These are phyloP conservation scores for Empis livida DNA, from an alignment of 2,888 invertebrate species.

Conservation along the genomic window DNA sequence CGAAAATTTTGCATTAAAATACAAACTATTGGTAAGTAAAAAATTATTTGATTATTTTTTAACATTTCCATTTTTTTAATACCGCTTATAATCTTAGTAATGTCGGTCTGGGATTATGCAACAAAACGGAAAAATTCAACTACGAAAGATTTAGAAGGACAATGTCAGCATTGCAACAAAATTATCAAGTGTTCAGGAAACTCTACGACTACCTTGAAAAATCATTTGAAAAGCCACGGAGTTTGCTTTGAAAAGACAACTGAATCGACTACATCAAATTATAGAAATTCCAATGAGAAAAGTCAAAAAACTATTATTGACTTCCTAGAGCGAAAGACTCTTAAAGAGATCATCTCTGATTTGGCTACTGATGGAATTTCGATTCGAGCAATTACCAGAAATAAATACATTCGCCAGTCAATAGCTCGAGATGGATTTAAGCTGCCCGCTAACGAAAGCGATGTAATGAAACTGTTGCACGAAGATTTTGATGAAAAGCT, in stretches of 20 bases:
- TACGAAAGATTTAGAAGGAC: background rate
- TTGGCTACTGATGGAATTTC: slow-evolving; percentile 1
- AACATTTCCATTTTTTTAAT: too few relatives aligned
- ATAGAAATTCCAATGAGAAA: background rate
- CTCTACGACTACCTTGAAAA: background rate
- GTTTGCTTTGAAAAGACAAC: background rate
- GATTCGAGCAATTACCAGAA: slow-evolving; percentile 2
- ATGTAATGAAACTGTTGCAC: background rate
- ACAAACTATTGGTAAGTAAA: too few relatives aligned
- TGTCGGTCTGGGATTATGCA: background rate
- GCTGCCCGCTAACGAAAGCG: background rate
- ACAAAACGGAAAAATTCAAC: background rate
- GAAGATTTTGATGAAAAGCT: background rate
- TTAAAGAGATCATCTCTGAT: background rate
- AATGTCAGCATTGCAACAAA: background rate
- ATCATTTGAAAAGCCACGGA: background rate
- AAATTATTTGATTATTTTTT: too few relatives aligned
- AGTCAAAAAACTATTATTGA: background rate
- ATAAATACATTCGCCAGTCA: slow-evolving; percentile 2
- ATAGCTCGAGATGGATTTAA: slow-evolving; percentile 1
- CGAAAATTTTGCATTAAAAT: too few relatives aligned
- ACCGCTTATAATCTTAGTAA: too few relatives aligned
- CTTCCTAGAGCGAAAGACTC: background rate
- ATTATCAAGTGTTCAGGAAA: background rate
- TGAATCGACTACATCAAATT: background rate